phyloP scores from a whole-genome alignment of 2,888 invertebrate genomes.

The Monoplex corrugatus region DNA sequence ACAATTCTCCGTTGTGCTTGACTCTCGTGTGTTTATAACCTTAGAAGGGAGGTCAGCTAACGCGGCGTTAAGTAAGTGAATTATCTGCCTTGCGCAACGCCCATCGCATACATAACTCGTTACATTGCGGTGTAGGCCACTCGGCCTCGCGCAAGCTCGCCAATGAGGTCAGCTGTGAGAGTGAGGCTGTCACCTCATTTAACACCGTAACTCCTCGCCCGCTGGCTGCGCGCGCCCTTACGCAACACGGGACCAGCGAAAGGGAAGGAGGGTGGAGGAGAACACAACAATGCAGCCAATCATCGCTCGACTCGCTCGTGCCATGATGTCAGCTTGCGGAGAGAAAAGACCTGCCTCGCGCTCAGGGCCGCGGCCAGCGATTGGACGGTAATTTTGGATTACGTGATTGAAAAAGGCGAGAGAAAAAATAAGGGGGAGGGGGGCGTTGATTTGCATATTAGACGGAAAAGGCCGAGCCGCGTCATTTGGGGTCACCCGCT shows the following conservation, averaged over 20 bases:
- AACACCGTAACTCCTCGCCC: background rate
- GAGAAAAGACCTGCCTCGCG: conserved; percentile 35
- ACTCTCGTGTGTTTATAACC: too few relatives aligned
- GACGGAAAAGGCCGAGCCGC: conserved; percentile 18
- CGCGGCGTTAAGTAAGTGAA: background rate
- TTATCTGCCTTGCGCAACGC: background rate
- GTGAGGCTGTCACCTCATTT: conserved; percentile 34
- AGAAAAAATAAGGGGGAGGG: background rate
- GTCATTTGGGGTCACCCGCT: conserved; percentile 29
- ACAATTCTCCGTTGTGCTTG: too few relatives aligned
- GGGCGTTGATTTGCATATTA: conserved; percentile 21
- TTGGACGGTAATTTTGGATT: conserved; percentile 44
- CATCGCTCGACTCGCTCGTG: conserved; percentile 36
- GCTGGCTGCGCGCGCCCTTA: background rate
- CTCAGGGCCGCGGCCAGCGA: conserved; percentile 11
- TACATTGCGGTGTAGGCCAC: background rate
- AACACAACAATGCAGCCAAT: background rate
- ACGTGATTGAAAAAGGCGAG: conserved; percentile 32
- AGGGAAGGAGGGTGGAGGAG: background rate
- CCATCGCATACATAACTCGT: background rate
- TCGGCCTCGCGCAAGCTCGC: background rate
- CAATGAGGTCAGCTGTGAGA: conserved; percentile 9
- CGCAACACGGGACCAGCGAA: background rate
- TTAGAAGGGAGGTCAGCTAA: background rate
- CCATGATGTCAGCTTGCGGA: conserved; percentile 29